Base-by-base conservation (phyloP, 2,797 vertebrate genomes). In the Silurus lanzhouensis region DNA sequence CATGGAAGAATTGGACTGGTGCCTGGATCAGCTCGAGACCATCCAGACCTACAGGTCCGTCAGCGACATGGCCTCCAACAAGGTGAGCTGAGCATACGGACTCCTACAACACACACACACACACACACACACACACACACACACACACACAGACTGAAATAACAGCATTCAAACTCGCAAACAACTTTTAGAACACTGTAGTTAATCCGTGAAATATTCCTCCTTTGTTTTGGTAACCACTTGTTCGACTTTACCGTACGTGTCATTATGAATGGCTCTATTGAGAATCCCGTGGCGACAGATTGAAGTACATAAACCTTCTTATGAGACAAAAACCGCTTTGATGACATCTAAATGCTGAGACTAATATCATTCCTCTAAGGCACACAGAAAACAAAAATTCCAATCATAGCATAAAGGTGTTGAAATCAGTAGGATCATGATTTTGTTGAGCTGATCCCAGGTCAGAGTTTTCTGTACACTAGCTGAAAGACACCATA, bases 41-140 rank as follows among this genome's bases (percentile, higher is more conserved):
- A 99, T 99, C 91, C 98, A 99, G 95, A 99, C 97, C 48, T 99
- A 99, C 92, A 96, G 98, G 90, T 99, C 98, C 0, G 98, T 99
- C 95, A 98, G 97, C 15, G 98, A 99, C 95, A 99, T 99, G 98
- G 98, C 98, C 90, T 99, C 98, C 74, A 99, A 97, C 92, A 98
- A 99, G 97, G 98, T 99, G 96, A 92, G 96, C 86, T 48, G 84
- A 66, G 87, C 63, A 76, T 10, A 22, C 58, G 55, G 63, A 27
- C 63, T 22, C 83, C n/a, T 86, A 61, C 75, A 67, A 10, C 15
- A 5, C 8, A 20, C n/a, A 10, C 15, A 5, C 14, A 81, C 64
- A 46, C 61, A 74, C 25, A 57, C 57, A 72, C 25, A 25, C 6
- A 48, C 19, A 44, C 22, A 46, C 6, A 13, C 12, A 55, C 22